A percentile compares a stretch with the other conserved stretches of the same genome.
Conservation (phyloP, 2,888 invertebrate genomes). For the Drosophila conformis region DNA sequence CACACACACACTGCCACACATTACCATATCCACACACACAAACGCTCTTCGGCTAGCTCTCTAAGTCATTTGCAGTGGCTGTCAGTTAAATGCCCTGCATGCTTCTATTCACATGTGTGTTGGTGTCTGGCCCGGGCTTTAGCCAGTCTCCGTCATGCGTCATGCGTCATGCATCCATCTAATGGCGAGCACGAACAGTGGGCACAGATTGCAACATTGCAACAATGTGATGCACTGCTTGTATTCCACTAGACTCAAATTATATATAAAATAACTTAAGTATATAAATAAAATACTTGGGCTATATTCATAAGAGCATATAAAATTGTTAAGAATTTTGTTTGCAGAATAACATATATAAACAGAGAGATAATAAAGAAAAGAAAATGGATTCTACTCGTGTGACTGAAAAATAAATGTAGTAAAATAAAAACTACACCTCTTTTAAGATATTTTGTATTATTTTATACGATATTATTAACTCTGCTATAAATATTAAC, state of each 20-base stretch:
- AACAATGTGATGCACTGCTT: not conserved
- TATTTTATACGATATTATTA: not conserved
- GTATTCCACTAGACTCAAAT: not conserved
- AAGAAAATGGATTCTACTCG: not conserved
- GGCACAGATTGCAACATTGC: not conserved
- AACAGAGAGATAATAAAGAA: not conserved
- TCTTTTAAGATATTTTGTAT: too few relatives aligned
- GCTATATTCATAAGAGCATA: not conserved
- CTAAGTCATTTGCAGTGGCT: conserved; percentile 55
- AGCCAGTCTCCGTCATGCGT: conserved; percentile 69
- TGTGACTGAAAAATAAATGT: not conserved
- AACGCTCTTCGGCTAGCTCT: conserved; percentile 30
- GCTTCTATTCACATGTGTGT: conserved; percentile 38
- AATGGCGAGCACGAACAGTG: conserved; percentile 62
- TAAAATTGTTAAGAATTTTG: not conserved
- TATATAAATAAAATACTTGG: not conserved
- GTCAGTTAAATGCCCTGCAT: conserved; percentile 62
- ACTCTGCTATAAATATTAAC: not conserved
- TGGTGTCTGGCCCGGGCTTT: conserved; percentile 56
- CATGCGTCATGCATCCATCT: conserved; percentile 77
- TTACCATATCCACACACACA: conserved; percentile 59
- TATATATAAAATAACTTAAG: not conserved
- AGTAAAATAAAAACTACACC: not conserved
- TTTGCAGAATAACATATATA: not conserved
- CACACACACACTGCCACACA: not conserved